Evolutionary conservation across 2,797 vertebrate species (phyloP).

Genomic region (Melanotaenia trifasciata): DNA sequence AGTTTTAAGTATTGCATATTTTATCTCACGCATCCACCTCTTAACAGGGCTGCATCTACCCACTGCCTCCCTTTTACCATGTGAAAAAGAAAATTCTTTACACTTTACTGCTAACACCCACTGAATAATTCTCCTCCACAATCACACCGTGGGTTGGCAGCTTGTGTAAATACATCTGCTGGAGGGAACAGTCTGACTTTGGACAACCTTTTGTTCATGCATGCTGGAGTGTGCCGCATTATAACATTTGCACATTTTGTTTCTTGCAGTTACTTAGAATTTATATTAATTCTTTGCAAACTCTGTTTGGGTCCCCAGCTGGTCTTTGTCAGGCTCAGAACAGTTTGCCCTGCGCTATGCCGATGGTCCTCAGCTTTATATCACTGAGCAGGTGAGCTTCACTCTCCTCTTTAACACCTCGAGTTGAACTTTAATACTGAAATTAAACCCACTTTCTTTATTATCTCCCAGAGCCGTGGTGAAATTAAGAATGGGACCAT

Average conservation of each 20-base stretch:
- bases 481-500: constrained; percentile 99
- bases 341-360: constrained; percentile 96
- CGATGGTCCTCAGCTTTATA: constrained; percentile 97
- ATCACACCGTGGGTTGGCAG: constrained; percentile 42
- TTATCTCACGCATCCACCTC: constrained; percentile 30
- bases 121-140: constrained; percentile 54
- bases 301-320: constrained; percentile 79
- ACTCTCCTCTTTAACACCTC: neutral
- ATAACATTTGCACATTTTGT: constrained; percentile 19
- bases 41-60: constrained; percentile 36
- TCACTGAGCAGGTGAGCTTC: constrained; percentile 93
- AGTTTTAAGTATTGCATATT: constrained; percentile 19
- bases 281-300: constrained; percentile 6
- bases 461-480: constrained; percentile 87
- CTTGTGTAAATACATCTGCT: constrained; percentile 49
- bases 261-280: neutral
- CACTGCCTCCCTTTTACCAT: constrained; percentile 43
- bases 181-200: constrained; percentile 47
- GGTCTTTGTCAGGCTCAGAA: constrained; percentile 95
- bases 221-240: constrained; percentile 27
- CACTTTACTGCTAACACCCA: constrained; percentile 58
- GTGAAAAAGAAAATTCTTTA: constrained; percentile 46
- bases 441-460: neutral
- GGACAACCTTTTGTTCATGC: constrained; percentile 46
- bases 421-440: neutral